Evolutionary conservation across 1,140 invertebrate genomes (phyloP).

Genomic region (Drosophila simulans): DNA sequence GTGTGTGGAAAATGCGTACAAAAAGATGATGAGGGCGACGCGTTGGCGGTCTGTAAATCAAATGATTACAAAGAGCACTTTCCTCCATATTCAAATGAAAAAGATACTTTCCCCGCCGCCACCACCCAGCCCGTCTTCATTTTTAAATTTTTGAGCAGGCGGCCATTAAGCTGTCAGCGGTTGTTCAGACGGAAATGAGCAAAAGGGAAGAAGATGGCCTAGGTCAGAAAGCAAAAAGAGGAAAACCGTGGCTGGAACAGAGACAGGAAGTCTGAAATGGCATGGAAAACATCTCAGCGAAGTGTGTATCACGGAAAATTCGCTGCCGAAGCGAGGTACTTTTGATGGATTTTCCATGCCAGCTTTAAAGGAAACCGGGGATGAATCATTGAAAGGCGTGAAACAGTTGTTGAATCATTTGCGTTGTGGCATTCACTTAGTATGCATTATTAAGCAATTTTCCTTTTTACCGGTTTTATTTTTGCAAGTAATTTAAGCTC

Average conservation of each 20-base stretch:
- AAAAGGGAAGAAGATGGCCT: constrained; percentile 26
- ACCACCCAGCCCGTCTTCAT: constrained; percentile 25
- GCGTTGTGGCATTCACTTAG: constrained; percentile 36
- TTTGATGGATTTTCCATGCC: constrained; percentile 48
- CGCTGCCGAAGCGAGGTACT: constrained; percentile 41
- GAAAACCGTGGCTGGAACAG: constrained; percentile 11
- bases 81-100: constrained; percentile 45
- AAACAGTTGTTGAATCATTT: constrained; percentile 26
- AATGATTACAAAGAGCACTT: constrained; percentile 62
- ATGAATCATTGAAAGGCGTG: constrained; percentile 28
- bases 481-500: constrained; percentile 2
- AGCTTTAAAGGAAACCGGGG: constrained; percentile 16
- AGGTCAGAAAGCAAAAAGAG: constrained; percentile 26
- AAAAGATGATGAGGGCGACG: constrained; percentile 26
- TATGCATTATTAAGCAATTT: constrained; percentile 57
- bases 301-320: constrained; percentile 28
- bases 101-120: constrained; percentile 33
- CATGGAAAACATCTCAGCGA: constrained; percentile 61
- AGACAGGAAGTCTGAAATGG: constrained; percentile 55
- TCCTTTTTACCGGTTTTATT: constrained; percentile 8
- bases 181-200: constrained; percentile 52
- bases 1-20: constrained; percentile 1
- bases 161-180: constrained; percentile 73
- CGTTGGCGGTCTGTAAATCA: constrained; percentile 61
- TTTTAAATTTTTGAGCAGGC: constrained; percentile 59